A percentile compares a stretch with the other conserved stretches of the same genome.
Conservation (phyloP, 2,888 invertebrate genomes). For the Perithous albicinctus region DNA sequence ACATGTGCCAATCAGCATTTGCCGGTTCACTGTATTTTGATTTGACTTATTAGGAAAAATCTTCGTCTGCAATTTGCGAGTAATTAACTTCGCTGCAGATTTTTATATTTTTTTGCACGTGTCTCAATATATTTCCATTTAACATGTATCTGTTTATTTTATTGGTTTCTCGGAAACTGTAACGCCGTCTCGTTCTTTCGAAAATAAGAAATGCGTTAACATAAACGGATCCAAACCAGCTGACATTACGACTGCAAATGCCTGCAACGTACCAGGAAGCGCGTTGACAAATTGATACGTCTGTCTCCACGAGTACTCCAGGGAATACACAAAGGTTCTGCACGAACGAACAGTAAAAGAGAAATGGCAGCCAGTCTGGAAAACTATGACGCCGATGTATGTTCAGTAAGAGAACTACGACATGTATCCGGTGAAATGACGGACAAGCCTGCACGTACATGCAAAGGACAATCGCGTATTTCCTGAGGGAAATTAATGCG, state of each 20-base stretch:
- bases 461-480: constrained; percentile 46
- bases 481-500: constrained; percentile 49
- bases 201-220: constrained; percentile 32
- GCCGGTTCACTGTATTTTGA: too few relatives aligned
- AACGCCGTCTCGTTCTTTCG: neutral
- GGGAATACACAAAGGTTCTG: constrained; percentile 28
- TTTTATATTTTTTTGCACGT: too few relatives aligned
- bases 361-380: constrained; percentile 8
- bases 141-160: constrained; percentile 20
- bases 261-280: constrained; percentile 15
- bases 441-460: constrained; percentile 27
- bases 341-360: constrained; percentile 17
- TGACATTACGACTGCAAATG: constrained; percentile 16
- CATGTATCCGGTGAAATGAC: constrained; percentile 20
- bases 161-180: neutral
- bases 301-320: constrained; percentile 39
- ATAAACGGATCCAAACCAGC: neutral
- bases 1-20: too few relatives aligned
- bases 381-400: constrained; percentile 18
- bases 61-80: too few relatives aligned
- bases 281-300: constrained; percentile 64
- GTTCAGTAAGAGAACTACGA: constrained; percentile 7
- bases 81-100: too few relatives aligned
- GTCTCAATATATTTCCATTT: too few relatives aligned
- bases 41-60: too few relatives aligned